phyloP scores from a whole-genome alignment of 37 sponge, comb jelly and placozoan species.

The Tethya wilhelma region DNA sequence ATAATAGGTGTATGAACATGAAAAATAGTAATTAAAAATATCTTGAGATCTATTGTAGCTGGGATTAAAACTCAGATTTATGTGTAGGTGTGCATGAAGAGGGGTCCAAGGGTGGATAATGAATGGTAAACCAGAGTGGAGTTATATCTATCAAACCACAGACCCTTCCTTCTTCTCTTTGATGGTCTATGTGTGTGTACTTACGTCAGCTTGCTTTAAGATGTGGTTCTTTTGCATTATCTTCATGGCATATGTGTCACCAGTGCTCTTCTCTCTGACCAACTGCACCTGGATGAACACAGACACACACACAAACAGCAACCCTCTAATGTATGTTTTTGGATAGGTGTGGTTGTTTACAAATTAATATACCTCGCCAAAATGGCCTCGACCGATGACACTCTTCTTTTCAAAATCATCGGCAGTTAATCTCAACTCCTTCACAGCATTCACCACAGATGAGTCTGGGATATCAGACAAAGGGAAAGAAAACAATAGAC shows the following conservation, averaged over 20 bases:
- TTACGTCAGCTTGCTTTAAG: constrained; percentile 86
- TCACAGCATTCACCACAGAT: constrained; percentile 55
- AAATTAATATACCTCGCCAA: constrained; percentile 86
- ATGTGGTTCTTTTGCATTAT: constrained; percentile 91
- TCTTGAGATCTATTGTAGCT: too few relatives aligned
- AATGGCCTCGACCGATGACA: constrained; percentile 94
- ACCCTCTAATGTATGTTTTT: not conserved
- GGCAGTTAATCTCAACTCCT: constrained; percentile 65
- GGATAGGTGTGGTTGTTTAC: not conserved
- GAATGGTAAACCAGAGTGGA: not conserved
- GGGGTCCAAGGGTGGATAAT: not conserved
- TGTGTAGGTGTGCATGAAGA: not conserved
- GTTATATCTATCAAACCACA: not conserved
- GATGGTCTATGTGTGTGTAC: not conserved
- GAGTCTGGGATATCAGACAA: not conserved
- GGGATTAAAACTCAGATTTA: not conserved
- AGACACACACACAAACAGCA: not conserved
- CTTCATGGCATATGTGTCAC: constrained; percentile 93
- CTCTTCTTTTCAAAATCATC: constrained; percentile 86
- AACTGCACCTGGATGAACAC: constrained; percentile 74
- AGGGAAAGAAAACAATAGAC: not conserved
- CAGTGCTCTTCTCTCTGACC: constrained; percentile 85
- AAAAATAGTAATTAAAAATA: too few relatives aligned
- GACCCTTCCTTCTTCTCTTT: too few relatives aligned
- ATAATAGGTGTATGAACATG: too few relatives aligned